phyloP scores from a whole-genome alignment of 2,113 vertebrate genomes.

The Mesoclemmys tuberculata region DNA sequence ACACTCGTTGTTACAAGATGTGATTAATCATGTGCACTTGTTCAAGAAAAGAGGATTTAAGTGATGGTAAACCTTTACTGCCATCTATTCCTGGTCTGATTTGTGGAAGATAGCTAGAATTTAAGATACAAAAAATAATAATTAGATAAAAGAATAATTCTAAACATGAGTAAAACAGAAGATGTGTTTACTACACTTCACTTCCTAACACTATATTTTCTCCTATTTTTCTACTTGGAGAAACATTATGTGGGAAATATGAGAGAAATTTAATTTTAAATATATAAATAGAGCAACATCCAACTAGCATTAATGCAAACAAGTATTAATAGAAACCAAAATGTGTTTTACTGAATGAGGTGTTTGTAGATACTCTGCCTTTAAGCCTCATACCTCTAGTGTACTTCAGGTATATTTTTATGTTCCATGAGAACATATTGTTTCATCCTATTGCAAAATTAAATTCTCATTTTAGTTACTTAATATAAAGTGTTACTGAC shows the following conservation, averaged over 20 bases:
- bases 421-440: neutral
- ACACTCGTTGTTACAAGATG: fast-evolving
- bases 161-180: neutral
- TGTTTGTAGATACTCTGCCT: neutral
- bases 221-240: neutral
- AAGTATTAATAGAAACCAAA: neutral
- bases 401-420: neutral
- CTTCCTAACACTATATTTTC: neutral
- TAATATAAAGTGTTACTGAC: neutral
- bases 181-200: neutral
- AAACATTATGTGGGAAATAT: neutral
- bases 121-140: neutral
- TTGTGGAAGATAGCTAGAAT: fast-evolving
- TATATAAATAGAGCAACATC: neutral
- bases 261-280: neutral
- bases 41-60: neutral
- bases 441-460: constrained; percentile 6
- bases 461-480: constrained; percentile 2
- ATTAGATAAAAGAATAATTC: neutral
- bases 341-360: neutral
- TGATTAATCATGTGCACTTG: neutral
- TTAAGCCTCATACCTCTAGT: neutral
- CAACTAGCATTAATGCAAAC: neutral
- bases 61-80: neutral
- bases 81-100: neutral